Evolutionary conservation across 2,888 invertebrate genomes (phyloP).

Genomic region (Plebejus anna): DNA sequence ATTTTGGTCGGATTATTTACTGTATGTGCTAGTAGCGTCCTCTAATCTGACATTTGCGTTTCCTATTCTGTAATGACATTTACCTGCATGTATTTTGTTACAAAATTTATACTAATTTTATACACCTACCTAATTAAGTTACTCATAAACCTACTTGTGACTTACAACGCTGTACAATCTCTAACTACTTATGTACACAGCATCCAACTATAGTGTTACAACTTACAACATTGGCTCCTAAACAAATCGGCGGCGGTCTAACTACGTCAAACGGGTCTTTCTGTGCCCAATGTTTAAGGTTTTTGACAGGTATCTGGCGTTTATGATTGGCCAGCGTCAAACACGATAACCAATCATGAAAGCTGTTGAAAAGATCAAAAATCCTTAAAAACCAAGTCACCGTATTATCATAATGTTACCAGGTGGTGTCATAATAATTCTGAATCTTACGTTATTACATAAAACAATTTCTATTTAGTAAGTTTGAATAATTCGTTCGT

Average conservation of each 20-base stretch:
- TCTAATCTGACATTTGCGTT: too few relatives aligned
- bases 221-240: neutral
- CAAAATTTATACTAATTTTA: conserved; percentile 24
- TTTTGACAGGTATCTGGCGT: neutral
- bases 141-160: conserved; percentile 31
- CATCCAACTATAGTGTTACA: conserved; percentile 5
- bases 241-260: conserved; percentile 20
- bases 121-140: conserved; percentile 34
- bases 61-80: neutral
- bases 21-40: too few relatives aligned
- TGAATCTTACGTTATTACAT: too few relatives aligned
- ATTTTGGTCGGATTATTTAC: too few relatives aligned
- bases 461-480: too few relatives aligned
- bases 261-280: neutral
- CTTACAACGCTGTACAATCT: conserved; percentile 37
- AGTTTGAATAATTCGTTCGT: neutral
- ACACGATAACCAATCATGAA: neutral
- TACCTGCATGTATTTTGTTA: conserved; percentile 2
- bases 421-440: too few relatives aligned
- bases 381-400: neutral
- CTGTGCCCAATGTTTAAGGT: neutral
- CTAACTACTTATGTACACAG: conserved; percentile 35
- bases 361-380: neutral
- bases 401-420: neutral
- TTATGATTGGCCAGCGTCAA: neutral